Base-by-base conservation (phyloP, 92 coral and sea anemone genomes). In the Zoanthus sansibaricus region DNA sequence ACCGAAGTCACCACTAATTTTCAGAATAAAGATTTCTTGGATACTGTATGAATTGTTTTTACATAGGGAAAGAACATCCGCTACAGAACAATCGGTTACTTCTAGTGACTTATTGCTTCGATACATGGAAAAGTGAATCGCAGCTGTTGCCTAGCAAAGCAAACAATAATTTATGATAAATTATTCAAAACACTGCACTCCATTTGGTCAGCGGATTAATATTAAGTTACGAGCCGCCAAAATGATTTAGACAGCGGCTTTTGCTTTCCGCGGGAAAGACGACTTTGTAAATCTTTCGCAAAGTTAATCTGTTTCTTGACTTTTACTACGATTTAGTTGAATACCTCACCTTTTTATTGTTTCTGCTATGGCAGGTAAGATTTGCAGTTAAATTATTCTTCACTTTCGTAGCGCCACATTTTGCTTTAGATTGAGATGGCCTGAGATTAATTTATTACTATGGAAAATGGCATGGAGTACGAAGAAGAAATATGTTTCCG, bases 191-290 rank as follows among this genome's bases (percentile, higher is more conserved):
- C 10, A 9, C 1, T 69, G 74, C 47, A 33, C 0, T 21, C 14
- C 12, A 10, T 30, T 69, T 10, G 71, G 71, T 45, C 83, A 78
- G 83, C 83, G 83, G 83, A 0, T 30, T 3, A 48, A 12, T 13
- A 8, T 9, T 32, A 59, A 17, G n/a, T 14, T 46, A 79, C 71
- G 73, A 79, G 84, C 59, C 71, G 51, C 73, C 55, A 49, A 12
- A 7, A 0, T 59, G 8, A 12, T 12, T 2, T 44, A 55, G 55
- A 30, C 72, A 79, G 84, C 84, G 84, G 84, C 31, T n/a, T 20
- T 52, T 17, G 21, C 42, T 79, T 79, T 42, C 58, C 84, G 72
- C 84, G 84, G 84, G 84, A 79, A 79, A 61, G 52, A 79, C 71
- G 44, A 33, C 47, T 56, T 9, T 17, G 61, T 4, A 5, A 8